These are phyloP conservation scores for Holothuria scabra DNA, from an alignment of 53 echinoderm and acorn worm genomes.

Conservation along the genomic window DNA sequence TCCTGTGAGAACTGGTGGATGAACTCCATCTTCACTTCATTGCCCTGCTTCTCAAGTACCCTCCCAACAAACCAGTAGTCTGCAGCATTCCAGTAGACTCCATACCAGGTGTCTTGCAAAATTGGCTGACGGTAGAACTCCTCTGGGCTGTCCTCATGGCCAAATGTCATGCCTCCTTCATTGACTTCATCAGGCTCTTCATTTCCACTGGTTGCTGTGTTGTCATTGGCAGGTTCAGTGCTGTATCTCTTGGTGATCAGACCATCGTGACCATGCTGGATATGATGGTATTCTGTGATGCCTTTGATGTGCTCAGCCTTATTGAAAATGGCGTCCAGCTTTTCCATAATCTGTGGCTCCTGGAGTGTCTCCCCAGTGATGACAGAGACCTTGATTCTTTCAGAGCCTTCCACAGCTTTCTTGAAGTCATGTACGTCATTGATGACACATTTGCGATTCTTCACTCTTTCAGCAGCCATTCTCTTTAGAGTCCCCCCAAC, in stretches of 20 bases:
- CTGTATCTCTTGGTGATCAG: slow-evolving; percentile 20
- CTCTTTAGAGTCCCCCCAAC: slow-evolving; percentile 28
- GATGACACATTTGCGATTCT: slow-evolving; percentile 28
- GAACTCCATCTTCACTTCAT: slow-evolving; percentile 19
- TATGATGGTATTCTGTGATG: slow-evolving; percentile 5
- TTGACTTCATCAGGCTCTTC: too few species aligned
- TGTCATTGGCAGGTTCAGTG: background rate
- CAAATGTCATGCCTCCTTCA: too few species aligned
- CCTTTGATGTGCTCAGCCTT: slow-evolving; percentile 16
- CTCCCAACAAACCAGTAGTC: slow-evolving; percentile 40
- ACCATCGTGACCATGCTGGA: background rate
- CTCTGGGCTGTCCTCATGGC: background rate
- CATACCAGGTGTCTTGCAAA: slow-evolving; percentile 9
- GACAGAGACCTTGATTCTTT: too few species aligned
- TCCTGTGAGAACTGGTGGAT: slow-evolving; percentile 30
- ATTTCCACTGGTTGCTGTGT: background rate
- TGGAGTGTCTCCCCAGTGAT: background rate
- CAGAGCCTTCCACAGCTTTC: too few species aligned
- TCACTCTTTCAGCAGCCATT: slow-evolving; percentile 36
- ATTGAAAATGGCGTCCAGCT: slow-evolving; percentile 7
- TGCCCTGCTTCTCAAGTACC: background rate
- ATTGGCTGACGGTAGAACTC: background rate
- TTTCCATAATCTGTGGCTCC: background rate
- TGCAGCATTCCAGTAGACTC: background rate
- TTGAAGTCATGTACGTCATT: slow-evolving; percentile 37